phyloP scores from a whole-genome alignment of 2,113 vertebrate species.

The Microcebus ravelobensis region DNA sequence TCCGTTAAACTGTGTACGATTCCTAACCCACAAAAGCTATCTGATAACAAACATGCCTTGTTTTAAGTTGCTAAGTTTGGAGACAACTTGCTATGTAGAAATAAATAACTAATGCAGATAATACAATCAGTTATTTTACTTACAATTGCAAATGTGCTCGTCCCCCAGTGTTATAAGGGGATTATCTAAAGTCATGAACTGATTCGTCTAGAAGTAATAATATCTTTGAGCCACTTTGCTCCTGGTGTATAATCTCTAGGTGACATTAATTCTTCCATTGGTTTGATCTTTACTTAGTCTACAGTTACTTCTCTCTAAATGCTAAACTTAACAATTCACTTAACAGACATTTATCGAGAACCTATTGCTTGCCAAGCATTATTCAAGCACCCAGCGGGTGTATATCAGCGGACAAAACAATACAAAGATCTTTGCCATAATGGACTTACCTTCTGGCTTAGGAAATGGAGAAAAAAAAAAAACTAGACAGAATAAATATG shows the following conservation, averaged over 20 bases:
- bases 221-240: not conserved
- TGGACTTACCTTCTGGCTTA: not conserved
- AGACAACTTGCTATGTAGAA: not conserved
- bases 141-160: not conserved
- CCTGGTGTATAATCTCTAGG: not conserved
- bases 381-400: not conserved
- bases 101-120: not conserved
- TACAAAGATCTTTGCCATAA: not conserved
- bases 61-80: not conserved
- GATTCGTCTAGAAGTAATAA: not conserved
- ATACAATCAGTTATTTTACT: not conserved
- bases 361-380: not conserved
- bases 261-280: not conserved
- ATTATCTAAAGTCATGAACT: not conserved
- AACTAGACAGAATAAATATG: not conserved
- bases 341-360: not conserved
- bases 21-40: not conserved
- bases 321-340: not conserved
- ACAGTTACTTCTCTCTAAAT: not conserved
- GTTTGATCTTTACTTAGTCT: not conserved
- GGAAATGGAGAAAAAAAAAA: not conserved
- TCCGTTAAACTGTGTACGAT: not conserved
- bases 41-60: not conserved
- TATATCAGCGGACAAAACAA: not conserved
- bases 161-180: not conserved